Evolutionary conservation across 2,797 vertebrate species (phyloP), one percentile per base, ranked within the genome.

Genomic region (Simalia tracyae): DNA sequence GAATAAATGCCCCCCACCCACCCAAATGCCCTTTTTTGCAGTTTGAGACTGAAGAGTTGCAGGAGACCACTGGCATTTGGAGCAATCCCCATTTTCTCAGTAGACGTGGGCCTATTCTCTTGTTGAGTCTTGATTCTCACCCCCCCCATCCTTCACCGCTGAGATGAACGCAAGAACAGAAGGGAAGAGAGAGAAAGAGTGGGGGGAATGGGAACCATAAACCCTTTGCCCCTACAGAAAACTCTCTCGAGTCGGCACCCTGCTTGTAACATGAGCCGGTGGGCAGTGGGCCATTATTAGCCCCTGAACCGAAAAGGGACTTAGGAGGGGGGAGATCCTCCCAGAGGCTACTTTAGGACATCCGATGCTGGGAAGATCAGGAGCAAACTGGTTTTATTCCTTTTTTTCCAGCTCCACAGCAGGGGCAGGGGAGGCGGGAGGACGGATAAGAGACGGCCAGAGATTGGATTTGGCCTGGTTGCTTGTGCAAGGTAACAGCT

Each of bases 401-500:
- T 90, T 89, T 89, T 76, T 89, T 93, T 92, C 89, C 11, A 12
- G 4, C 84, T 92, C 94, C 93, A 92, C 90, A 68, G 88, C 86
- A 92, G 28, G 26, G 57, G 54, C 8, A 28, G 54, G 8, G 64
- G 59, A 2, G 87, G 91, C 15, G 24, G 5, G 89, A 19, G 57
- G 63, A 61, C 5, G 22, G 57, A 84, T 87, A 68, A 92, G 84
- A 88, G 31, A 1, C 17, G 31, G 84, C 26, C 81, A 36, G 92
- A 63, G 86, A 86, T 90, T 90, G 93, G 92, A 90, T 92, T 90
- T 57, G 90, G 93, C 85, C 84, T 91, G 89, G 90, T 54, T 4
- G 60, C 94, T 97, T 96, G 94, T 94, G 95, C 96, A 96, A 96
- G 94, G 90, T 94, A 95, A 94, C 93, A 91, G 92, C 95, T 91